Conservation (phyloP, 1,140 invertebrate species). For the Trinorchestia longiramus region DNA sequence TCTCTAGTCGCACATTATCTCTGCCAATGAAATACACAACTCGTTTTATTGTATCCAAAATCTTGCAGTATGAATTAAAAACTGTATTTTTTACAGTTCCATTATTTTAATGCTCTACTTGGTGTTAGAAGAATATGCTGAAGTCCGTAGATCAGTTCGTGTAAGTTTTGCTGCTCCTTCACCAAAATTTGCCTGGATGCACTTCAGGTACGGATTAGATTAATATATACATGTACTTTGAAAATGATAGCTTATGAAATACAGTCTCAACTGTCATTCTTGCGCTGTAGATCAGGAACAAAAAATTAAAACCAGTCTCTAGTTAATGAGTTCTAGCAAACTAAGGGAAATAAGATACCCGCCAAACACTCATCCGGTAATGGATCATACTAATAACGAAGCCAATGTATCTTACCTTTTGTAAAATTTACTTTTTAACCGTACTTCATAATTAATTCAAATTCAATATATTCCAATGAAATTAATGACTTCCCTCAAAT, state of each 20-base stretch:
- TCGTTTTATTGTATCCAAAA: not conserved
- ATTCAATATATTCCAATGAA: too few species aligned
- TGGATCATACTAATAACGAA: not conserved
- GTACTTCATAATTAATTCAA: too few species aligned
- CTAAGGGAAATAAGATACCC: not conserved
- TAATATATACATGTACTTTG: not conserved
- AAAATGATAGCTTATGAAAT: not conserved
- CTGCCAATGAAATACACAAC: not conserved
- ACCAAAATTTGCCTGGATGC: not conserved
- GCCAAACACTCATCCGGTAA: not conserved
- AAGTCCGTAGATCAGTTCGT: not conserved
- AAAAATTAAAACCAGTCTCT: not conserved
- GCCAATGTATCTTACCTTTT: too few species aligned
- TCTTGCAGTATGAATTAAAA: not conserved
- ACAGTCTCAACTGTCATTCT: not conserved
- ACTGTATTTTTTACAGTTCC: not conserved
- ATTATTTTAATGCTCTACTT: too few species aligned
- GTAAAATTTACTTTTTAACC: too few species aligned
- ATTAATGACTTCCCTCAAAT: too few species aligned
- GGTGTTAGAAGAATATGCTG: not conserved
- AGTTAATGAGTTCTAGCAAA: not conserved
- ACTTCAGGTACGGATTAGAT: not conserved
- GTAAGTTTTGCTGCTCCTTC: not conserved
- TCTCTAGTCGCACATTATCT: not conserved
- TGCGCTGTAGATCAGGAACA: not conserved